Conservation (phyloP, 2,888 invertebrate species). For the Ophioninae sp. region DNA sequence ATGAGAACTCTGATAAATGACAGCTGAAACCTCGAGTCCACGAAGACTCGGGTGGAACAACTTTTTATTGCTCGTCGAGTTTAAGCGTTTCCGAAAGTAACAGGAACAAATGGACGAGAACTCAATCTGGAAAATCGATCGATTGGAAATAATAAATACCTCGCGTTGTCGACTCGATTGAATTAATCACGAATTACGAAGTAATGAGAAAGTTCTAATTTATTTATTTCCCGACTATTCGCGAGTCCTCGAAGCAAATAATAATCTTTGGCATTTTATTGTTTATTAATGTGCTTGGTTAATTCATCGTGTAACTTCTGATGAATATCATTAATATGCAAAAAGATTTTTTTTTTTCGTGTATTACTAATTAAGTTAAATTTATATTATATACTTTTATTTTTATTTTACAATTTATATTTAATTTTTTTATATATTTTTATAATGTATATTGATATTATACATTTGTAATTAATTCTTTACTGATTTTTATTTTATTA, state of each 20-base stretch:
- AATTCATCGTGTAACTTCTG: neutral
- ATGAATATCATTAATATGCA: neutral
- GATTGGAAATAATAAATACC: slow-evolving; percentile 3
- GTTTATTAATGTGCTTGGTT: neutral
- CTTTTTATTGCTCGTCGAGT: neutral
- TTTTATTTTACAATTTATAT: no score
- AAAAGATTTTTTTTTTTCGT: no score
- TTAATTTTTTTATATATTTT: no score
- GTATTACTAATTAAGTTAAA: no score
- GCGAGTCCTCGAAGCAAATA: neutral
- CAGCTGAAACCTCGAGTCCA: neutral
- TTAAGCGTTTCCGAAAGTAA: neutral
- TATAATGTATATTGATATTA: no score
- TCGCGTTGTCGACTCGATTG: neutral
- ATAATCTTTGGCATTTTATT: neutral
- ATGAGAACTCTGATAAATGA: neutral
- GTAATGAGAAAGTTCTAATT: neutral
- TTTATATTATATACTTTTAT: no score
- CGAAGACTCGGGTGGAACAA: neutral
- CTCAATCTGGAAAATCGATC: neutral
- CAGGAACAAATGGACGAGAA: neutral
- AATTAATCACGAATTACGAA: neutral
- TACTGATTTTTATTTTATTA: no score
- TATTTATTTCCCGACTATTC: neutral
- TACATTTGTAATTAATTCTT: no score